Conservation (phyloP, 2,888 invertebrate species). For the Apamea crenata region DNA sequence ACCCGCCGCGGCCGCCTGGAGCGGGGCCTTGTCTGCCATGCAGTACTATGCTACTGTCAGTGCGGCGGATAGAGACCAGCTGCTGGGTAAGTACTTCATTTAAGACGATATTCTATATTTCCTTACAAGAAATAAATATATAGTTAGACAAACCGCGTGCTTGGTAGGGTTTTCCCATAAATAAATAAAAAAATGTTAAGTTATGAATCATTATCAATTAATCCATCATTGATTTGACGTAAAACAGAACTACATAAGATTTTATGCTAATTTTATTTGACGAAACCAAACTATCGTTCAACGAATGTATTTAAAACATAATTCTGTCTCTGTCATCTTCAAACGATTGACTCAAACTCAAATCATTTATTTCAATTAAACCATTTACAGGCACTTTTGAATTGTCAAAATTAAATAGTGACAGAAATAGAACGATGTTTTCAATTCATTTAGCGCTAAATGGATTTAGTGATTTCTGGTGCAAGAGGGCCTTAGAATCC, state of each 20-base stretch:
- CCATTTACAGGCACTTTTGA: too few species aligned
- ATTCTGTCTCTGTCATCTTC: background rate
- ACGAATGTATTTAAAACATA: background rate
- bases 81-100: conserved; percentile 80
- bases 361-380: too few species aligned
- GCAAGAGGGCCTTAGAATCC: background rate
- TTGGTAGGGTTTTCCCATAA: too few species aligned
- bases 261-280: background rate
- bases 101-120: background rate
- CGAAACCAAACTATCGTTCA: too few species aligned
- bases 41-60: conserved; percentile 99
- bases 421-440: background rate
- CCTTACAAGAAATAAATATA: background rate
- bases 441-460: background rate
- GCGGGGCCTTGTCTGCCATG: conserved; percentile 97
- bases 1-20: conserved; percentile 96
- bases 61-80: conserved; percentile 90
- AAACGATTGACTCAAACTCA: too few species aligned
- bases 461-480: background rate
- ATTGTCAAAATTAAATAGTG: too few species aligned
- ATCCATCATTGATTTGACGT: background rate
- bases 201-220: too few species aligned
- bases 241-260: background rate
- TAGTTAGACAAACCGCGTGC: too few species aligned
- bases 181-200: too few species aligned